Evolutionary conservation across 2,888 invertebrate species (phyloP), one percentile per base, ranked within the genome.

Genomic region (Drosophila fungiperda): DNA sequence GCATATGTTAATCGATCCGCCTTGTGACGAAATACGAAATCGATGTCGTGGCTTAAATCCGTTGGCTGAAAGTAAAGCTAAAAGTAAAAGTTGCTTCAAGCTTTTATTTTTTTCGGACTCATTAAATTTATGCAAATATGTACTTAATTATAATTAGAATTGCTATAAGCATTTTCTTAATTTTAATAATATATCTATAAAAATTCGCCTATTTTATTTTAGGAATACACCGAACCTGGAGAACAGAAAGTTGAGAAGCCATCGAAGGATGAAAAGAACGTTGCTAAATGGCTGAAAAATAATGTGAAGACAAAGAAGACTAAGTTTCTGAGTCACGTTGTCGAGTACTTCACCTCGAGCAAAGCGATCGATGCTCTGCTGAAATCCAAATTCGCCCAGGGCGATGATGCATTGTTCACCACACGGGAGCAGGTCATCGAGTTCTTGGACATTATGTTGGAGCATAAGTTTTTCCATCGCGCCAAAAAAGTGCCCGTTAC

Each of bases 261-360:
- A 1, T 94, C 96, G 1, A 98, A 98, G 93, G 97, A 98, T 68
- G 99, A 99, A 93, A 98, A 98, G 93, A 95, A 96, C 0, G 95
- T 99, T 53, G 99, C 99, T 0, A 98, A 98, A 93, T 99, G 98
- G 97, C 94, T 99, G 85, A 96, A 98, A 63, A 97, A 97, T 80
- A 98, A 98, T 93, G 96, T 99, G 32, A 98, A 97, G 40, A 97
- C 96, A 4, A 99, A 99, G 94, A 98, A 97, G 93, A 99, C 99
- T 0, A 99, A 98, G 93, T 98, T 99, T 92, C 95, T 99, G 59
- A 98, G 97, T 91, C 99, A 99, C 93, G 97, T 98, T 93, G 99
- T 99, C 15, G 98, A 98, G 92, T 99, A 99, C 94, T 99, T 99
- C 91, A 98, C 98, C 80, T 96, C 96, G 75, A 94, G 95, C 75